Evolutionary conservation across 2,113 vertebrate species (phyloP).

Genomic region (Podiceps cristatus): DNA sequence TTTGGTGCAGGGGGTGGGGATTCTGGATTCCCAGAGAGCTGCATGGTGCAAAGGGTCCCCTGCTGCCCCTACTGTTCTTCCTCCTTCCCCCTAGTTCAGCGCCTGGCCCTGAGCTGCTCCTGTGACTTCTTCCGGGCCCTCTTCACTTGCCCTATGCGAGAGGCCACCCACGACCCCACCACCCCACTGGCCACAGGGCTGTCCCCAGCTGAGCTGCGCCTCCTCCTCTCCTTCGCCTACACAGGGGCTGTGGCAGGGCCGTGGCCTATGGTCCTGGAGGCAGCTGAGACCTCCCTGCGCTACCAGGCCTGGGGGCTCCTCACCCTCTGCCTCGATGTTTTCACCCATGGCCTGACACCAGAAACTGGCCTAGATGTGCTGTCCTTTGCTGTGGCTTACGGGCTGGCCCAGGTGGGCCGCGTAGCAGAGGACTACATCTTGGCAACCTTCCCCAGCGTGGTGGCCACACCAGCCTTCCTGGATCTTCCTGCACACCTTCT

Average conservation of each 20-base stretch:
- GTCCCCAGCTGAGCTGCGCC: conserved; percentile 74
- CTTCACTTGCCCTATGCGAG: conserved; percentile 90
- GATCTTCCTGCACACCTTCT: conserved; percentile 81
- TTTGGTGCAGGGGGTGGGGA: background rate
- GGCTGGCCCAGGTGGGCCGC: conserved; percentile 76
- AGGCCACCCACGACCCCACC: conserved; percentile 75
- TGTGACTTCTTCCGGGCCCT: conserved; percentile 91
- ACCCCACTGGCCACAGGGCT: conserved; percentile 71
- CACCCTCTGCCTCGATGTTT: conserved; percentile 82
- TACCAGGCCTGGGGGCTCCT: conserved; percentile 87
- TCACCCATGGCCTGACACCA: conserved; percentile 78
- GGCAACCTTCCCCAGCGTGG: conserved; percentile 84
- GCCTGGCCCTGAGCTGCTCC: conserved; percentile 85
- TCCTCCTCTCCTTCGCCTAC: conserved; percentile 86
- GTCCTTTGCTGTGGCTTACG: conserved; percentile 82
- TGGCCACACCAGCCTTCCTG: conserved; percentile 79
- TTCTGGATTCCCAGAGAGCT: background rate
- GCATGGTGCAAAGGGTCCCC: background rate
- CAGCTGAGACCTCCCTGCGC: conserved; percentile 83
- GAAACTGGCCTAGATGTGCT: conserved; percentile 82
- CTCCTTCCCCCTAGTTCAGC: conserved; percentile 80
- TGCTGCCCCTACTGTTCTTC: background rate
- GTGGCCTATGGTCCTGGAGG: conserved; percentile 85
- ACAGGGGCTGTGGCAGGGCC: conserved; percentile 77
- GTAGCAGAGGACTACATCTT: conserved; percentile 83